Evolutionary conservation across 1,140 invertebrate genomes (phyloP), one percentile per base, ranked within the genome.

Genomic region (Anastrepha obliqua): DNA sequence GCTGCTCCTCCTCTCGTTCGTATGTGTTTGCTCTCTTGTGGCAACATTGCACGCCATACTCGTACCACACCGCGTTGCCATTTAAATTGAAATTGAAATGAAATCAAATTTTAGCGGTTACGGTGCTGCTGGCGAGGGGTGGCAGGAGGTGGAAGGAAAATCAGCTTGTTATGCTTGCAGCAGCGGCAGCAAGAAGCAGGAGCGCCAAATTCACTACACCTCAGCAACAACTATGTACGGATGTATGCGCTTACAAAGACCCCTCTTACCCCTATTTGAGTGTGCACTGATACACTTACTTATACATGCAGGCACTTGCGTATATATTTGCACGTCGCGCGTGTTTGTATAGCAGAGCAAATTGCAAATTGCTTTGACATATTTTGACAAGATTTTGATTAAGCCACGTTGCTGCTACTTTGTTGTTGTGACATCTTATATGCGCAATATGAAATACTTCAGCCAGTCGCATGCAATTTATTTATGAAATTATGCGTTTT

Each of bases 21-120:
- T 20, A 13, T 81, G 47, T n/a, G 44, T 7, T 8, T 81, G 29
- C 17, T 81, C 74, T 81, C 74, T 51, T 58, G 74, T 55, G 74
- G 74, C 74, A 55, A 20, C 70, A 81, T 81, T 42, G 17, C 74
- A 51, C 55, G 74, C 74, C 29, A 81, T 81, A n/a, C 74, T 47
- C 29, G 55, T 81, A n/a, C 74, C 15, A 55, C 55, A 42, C 47
- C 74, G 74, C 47, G 74, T 81, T 81, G 74, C 74, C 74, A 81
- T 81, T 81, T 81, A 81, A 81, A 81, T 81, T 81, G 74, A 81
- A 81, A 81, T 81, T 81, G 74, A 81, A 81, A 81, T 81, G 47
- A 81, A 81, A 81, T 81, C 74, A 81, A 81, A 81, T 81, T 81
- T 81, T 81, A 81, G 74, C 74, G 74, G 74, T 81, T 81, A 81